A percentile compares a stretch with the other conserved stretches of the same genome.
Conservation (phyloP, 2,888 invertebrate genomes). For the Euzophera pinguis region DNA sequence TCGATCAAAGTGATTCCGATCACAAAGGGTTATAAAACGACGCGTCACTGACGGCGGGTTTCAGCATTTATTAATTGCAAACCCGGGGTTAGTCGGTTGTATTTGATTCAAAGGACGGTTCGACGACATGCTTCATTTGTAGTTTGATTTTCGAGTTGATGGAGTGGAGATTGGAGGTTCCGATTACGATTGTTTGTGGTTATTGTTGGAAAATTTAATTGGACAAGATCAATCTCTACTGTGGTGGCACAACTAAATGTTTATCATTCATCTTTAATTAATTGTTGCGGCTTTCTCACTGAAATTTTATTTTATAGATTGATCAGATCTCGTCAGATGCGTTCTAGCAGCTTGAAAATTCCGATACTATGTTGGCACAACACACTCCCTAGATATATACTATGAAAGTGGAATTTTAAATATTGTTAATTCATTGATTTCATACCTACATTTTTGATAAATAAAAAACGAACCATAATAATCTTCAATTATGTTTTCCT, state of each 20-base stretch:
- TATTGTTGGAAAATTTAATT: slow-evolving; percentile 3
- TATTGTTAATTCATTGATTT: no score
- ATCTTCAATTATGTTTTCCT: no score
- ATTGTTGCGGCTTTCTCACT: neutral
- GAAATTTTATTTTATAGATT: no score
- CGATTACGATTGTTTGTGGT: slow-evolving; percentile 7
- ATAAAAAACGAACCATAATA: no score
- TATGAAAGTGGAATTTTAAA: no score
- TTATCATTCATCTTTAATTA: neutral
- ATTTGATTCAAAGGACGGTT: slow-evolving; percentile 22
- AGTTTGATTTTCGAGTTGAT: slow-evolving; percentile 3
- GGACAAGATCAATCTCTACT: neutral
- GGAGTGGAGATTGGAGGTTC: slow-evolving; percentile 5
- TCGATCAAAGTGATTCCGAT: slow-evolving; percentile 66
- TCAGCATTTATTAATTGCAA: slow-evolving; percentile 58
- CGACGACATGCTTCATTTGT: slow-evolving; percentile 6
- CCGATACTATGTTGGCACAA: no score
- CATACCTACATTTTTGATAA: no score
- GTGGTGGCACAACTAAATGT: neutral
- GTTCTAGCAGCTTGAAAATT: no score
- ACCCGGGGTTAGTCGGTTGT: slow-evolving; percentile 26
- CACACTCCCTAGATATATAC: no score
- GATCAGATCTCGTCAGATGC: no score
- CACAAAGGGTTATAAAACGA: slow-evolving; percentile 69
- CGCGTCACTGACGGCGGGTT: slow-evolving; percentile 49